Conservation (phyloP, 2,113 vertebrate species). For the Daubentonia madagascariensis region DNA sequence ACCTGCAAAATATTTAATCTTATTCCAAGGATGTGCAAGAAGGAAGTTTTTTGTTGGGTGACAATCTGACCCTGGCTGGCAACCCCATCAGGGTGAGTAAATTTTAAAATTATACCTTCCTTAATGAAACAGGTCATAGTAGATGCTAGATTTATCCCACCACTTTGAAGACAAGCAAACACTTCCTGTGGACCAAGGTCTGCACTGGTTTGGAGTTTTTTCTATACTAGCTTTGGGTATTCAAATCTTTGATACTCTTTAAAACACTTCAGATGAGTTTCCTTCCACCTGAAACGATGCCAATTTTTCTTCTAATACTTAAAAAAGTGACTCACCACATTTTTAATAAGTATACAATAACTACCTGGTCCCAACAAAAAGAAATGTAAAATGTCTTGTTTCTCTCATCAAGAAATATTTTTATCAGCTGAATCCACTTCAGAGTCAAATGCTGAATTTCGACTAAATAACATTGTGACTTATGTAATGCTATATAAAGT, state of each 20-base stretch:
- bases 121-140: neutral
- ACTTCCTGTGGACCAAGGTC: neutral
- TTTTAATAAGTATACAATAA: constrained; percentile 15
- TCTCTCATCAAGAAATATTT: neutral
- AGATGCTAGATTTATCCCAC: neutral
- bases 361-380: neutral
- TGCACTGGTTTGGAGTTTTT: neutral
- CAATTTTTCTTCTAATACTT: neutral
- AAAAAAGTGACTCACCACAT: constrained; percentile 3
- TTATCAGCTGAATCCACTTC: neutral
- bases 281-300: neutral
- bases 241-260: neutral
- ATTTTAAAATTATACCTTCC: neutral
- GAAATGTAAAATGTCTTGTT: neutral
- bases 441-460: neutral
- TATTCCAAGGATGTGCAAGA: neutral
- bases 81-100: neutral
- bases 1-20: neutral
- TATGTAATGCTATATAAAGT: neutral
- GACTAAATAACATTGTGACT: neutral
- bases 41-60: neutral
- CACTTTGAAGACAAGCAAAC: no score
- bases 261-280: neutral
- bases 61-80: neutral
- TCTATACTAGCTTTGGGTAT: neutral